Base-by-base conservation (phyloP, 1,140 invertebrate species). In the Pomacea maculata region DNA sequence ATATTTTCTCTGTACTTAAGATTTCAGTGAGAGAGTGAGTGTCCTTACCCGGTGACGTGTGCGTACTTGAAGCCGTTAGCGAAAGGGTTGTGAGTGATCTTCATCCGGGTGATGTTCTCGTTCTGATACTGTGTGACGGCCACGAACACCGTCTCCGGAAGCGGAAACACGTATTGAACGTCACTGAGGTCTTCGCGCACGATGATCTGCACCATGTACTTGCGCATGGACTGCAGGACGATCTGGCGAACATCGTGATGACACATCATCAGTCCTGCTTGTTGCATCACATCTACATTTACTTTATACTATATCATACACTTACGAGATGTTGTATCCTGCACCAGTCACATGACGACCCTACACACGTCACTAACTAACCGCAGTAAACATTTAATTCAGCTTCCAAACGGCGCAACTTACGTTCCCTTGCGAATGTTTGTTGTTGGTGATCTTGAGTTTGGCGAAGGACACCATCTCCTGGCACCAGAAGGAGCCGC, bases 31-130 rank as follows among this genome's bases (percentile, higher is more conserved):
- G n/a, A 17, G 71, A 34, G n/a, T 17, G n/a, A 72, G 70, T 45
- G 21, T 25, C 57, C 77, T 45, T 54, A 78, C 77, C 77, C 77
- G 14, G 65, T 78, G 7, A 78, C 77, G 25, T 78, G 64, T n/a
- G 96, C 98, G 89, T 98, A 97, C 86, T 97, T 93, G 93, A 99
- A 99, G 84, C 97, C 97, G 94, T 98, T 99, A 77, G 97, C 97
- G 91, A 99, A 99, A n/a, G 97, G 97, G 92, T 99, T 99, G 94
- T 98, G 97, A 93, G 98, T 97, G 88, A 99, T 99, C 71, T 86
- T 88, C 78, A 85, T 82, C 72, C 84, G 82, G 17, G 82, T 84
- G 1, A 85, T 82, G n/a, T 80, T 19, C 63, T 80, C 80, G 73
- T 88, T 88, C 82, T 88, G 86, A 74, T 88, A 88, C 34, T 87